Conservation (phyloP, 1,140 invertebrate genomes). For the Drosophila auraria region DNA sequence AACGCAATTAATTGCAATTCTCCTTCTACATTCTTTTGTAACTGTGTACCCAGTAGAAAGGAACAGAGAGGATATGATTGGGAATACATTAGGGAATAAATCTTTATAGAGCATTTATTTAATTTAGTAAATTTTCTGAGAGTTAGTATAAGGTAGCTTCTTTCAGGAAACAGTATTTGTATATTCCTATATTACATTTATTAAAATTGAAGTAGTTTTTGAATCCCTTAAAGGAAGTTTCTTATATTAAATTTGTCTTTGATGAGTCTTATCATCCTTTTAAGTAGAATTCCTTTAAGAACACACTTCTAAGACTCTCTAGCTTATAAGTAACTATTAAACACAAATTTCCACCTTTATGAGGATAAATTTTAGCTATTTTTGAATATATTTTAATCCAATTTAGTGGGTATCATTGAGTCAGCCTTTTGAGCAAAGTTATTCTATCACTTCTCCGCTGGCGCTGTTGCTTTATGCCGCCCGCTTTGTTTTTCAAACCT, state of each 20-base stretch:
- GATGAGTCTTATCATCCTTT: no score
- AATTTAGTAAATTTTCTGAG: background rate
- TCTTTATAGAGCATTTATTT: background rate
- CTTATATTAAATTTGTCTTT: no score
- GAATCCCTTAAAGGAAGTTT: no score
- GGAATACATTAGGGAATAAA: background rate
- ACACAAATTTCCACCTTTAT: background rate
- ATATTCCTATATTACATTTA: no score
- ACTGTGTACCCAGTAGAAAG: background rate
- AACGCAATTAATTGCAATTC: conserved; percentile 79
- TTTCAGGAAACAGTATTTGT: no score
- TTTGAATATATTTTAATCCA: background rate
- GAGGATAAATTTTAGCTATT: accelerated
- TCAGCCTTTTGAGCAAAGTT: background rate
- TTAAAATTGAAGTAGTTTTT: no score
- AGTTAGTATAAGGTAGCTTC: background rate
- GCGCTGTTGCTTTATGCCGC: conserved; percentile 1
- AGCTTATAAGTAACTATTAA: background rate
- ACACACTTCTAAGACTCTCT: no score
- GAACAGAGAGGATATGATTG: background rate
- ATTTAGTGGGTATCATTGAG: background rate
- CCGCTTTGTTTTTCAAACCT: conserved; percentile 44
- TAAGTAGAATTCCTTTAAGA: background rate
- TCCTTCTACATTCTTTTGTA: conserved; percentile 30
- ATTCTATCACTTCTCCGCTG: background rate